phyloP scores from a whole-genome alignment of 2,888 invertebrate genomes.

The Brenthis daphne region DNA sequence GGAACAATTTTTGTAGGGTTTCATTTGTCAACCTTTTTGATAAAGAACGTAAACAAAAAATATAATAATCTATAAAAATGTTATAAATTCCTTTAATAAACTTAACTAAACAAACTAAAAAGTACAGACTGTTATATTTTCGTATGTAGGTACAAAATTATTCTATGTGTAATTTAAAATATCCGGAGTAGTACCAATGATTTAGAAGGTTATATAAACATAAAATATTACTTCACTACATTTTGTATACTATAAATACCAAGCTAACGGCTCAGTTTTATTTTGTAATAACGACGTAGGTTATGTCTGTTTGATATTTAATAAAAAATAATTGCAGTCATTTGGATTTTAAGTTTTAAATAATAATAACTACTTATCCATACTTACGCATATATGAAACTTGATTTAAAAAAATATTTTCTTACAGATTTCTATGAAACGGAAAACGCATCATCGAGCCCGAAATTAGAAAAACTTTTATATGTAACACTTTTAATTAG shows the following conservation, averaged over 20 bases:
- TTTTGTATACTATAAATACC: no score
- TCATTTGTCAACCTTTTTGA: constrained; percentile 19
- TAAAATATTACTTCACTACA: no score
- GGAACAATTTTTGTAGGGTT: constrained; percentile 28
- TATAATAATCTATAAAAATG: background rate
- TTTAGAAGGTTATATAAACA: no score
- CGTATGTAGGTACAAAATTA: no score
- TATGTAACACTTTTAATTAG: constrained; percentile 46
- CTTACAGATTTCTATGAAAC: constrained; percentile 66
- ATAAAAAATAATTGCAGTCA: no score
- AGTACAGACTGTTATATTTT: background rate
- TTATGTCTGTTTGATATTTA: no score
- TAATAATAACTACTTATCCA: constrained; percentile 22
- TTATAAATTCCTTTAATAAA: background rate
- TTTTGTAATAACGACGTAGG: no score
- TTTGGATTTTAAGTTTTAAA: background rate
- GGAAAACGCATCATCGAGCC: constrained; percentile 54
- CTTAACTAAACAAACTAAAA: constrained; percentile 15
- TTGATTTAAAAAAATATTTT: constrained; percentile 21
- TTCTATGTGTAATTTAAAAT: no score
- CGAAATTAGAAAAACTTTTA: constrained; percentile 48
- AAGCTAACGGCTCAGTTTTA: no score
- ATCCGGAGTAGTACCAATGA: no score
- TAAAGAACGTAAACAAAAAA: background rate
- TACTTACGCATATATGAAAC: background rate